phyloP scores from a whole-genome alignment of 2,888 invertebrate species.

The Stenotaenia linearis region DNA sequence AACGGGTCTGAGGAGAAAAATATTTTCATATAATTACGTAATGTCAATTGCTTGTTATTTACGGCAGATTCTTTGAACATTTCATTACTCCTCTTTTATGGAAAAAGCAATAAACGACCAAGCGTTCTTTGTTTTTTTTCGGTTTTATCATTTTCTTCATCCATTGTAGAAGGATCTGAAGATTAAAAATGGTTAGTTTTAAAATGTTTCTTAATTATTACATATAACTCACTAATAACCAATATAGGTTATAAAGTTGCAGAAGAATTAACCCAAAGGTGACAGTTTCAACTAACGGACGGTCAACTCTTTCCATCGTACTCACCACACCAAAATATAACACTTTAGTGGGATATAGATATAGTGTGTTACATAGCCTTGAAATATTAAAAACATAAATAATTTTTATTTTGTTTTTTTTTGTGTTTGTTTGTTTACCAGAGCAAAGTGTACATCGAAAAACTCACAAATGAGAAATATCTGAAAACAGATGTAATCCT shows the following conservation, averaged over 20 bases:
- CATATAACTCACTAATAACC: background rate
- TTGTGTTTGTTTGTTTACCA: background rate
- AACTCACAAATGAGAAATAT: background rate
- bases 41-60: too few relatives aligned
- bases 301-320: background rate
- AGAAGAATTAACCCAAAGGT: background rate
- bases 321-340: background rate
- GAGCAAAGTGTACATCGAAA: background rate
- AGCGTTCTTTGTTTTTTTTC: background rate
- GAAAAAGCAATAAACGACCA: background rate
- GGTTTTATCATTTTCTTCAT: background rate
- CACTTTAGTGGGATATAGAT: background rate
- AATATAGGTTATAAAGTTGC: background rate
- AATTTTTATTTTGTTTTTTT: background rate
- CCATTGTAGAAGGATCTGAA: background rate
- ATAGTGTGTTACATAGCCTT: background rate
- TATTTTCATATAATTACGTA: too few relatives aligned
- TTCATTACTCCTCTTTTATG: background rate
- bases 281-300: background rate
- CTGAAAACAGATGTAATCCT: background rate
- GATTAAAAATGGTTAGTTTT: background rate
- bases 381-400: too few relatives aligned
- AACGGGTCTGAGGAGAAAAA: background rate
- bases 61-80: background rate
- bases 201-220: background rate